Conservation (phyloP, 2,888 invertebrate genomes). For the Thyatira batis region DNA sequence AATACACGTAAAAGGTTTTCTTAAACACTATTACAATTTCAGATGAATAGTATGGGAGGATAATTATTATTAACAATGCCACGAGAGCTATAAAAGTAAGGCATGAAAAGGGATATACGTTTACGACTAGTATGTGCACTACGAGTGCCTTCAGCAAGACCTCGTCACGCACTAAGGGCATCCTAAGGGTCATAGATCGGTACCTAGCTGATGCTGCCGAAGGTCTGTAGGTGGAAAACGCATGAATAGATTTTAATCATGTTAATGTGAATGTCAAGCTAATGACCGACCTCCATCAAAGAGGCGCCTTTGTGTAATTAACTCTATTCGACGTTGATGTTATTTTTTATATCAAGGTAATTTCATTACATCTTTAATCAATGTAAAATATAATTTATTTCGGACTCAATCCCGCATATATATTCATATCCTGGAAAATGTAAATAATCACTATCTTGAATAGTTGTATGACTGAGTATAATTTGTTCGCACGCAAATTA, state of each 20-base stretch:
- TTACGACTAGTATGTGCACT: slow-evolving; percentile 21
- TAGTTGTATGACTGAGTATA: not conserved
- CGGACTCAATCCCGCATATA: no score
- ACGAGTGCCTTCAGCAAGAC: slow-evolving; percentile 47
- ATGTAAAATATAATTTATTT: no score
- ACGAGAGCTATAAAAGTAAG: slow-evolving; percentile 59
- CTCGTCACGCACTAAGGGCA: slow-evolving; percentile 76
- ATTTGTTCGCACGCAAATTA: slow-evolving; percentile 10
- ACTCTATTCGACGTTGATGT: no score
- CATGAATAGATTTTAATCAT: slow-evolving; percentile 57
- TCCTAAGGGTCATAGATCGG: slow-evolving; percentile 63
- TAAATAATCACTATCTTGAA: no score
- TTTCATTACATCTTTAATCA: no score
- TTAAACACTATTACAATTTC: slow-evolving; percentile 22
- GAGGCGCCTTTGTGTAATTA: not conserved
- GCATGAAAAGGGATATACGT: slow-evolving; percentile 54
- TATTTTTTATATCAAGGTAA: no score
- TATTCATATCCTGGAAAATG: no score
- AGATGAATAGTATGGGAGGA: slow-evolving; percentile 36
- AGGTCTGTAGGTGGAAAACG: slow-evolving; percentile 57
- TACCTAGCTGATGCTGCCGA: slow-evolving; percentile 49
- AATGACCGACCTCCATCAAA: slow-evolving; percentile 26
- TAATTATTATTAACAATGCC: slow-evolving; percentile 55
- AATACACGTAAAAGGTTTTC: no score
- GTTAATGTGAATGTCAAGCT: slow-evolving; percentile 34